Base-by-base conservation (phyloP, 2,113 vertebrate genomes). In the Lutjanus erythropterus region DNA sequence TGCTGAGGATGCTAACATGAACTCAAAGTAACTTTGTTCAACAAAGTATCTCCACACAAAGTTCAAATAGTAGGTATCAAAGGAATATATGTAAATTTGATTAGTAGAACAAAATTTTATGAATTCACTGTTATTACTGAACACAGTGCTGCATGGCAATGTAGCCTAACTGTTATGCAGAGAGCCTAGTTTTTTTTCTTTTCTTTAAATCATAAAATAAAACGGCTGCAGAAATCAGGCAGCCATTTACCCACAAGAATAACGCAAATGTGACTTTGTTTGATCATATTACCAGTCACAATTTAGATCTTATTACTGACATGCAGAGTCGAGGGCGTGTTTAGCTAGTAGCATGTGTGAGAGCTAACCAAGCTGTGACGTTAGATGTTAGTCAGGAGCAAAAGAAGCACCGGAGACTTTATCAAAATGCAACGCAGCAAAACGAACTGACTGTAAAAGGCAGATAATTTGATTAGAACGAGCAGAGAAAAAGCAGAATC, bases 401-500 rank as follows among this genome's bases (percentile, higher is more conserved):
- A 15, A 9, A 47, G 5, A 9, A 47, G 5, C 42, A 18, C 6
- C 1, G 19, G 1, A 0, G 14, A 55, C 44, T 49, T 37, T n/a
- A 9, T 10, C 0, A 35, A 10, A 69, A 11, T 0, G 14, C 9
- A 37, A 37, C 19, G 12, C 4, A 2, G 4, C 23, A 8, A 16
- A 3, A 21, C 19, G 8, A 9, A 39, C 0, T 14, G 6, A 39
- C 23, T 12, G 0, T 47, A 42, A 50, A 25, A 0, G 27, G 15
- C 2, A 0, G 4, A 14, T 1, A 2, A 10, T 18, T 0, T 47
- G 1, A 2, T 4, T 12, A 3, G 16, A 0, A 15, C 0, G 3
- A 37, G 1, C 10, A 0, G 1, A 3, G 1, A 16, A 33, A 9
- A 35, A 39, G 5, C 1, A 39, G 37, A 9, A 19, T 3, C 3